A percentile compares a stretch with the other conserved stretches of the same genome.
Evolutionary conservation across 2,888 invertebrate species (phyloP).

Genomic region (Phyllotreta striolata): DNA sequence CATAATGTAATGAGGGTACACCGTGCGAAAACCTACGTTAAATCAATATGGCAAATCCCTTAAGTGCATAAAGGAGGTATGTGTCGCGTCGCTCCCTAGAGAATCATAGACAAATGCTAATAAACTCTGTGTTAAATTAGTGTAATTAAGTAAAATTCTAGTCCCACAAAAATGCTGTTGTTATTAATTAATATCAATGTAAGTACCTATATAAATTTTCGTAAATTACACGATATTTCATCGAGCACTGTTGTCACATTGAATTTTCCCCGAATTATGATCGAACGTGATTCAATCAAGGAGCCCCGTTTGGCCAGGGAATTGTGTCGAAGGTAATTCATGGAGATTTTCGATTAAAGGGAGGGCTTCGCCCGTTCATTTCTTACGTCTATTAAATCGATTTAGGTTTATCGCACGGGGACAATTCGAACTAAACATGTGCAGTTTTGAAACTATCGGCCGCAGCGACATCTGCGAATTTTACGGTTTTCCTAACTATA

Average conservation of each 20-base stretch:
- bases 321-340: neutral
- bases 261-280: slow-evolving; percentile 16
- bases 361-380: neutral
- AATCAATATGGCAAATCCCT: slow-evolving; percentile 24
- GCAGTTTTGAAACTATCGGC: too few species aligned
- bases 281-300: slow-evolving; percentile 17
- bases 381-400: too few species aligned
- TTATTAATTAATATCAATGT: too few species aligned
- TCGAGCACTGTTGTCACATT: slow-evolving; percentile 13
- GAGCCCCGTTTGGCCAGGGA: neutral
- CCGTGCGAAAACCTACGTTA: slow-evolving; percentile 26
- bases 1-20: slow-evolving; percentile 13
- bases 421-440: neutral
- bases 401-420: too few species aligned
- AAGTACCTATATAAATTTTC: too few species aligned
- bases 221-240: slow-evolving; percentile 4
- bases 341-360: neutral
- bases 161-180: too few species aligned
- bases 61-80: slow-evolving; percentile 29
- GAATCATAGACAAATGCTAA: slow-evolving; percentile 27
- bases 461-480: slow-evolving; percentile 2
- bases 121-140: too few species aligned
- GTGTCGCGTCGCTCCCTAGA: slow-evolving; percentile 17
- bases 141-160: too few species aligned
- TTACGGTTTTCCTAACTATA: slow-evolving; percentile 35